phyloP scores from a whole-genome alignment of 2,113 vertebrate species.

The Hoplias malabaricus region DNA sequence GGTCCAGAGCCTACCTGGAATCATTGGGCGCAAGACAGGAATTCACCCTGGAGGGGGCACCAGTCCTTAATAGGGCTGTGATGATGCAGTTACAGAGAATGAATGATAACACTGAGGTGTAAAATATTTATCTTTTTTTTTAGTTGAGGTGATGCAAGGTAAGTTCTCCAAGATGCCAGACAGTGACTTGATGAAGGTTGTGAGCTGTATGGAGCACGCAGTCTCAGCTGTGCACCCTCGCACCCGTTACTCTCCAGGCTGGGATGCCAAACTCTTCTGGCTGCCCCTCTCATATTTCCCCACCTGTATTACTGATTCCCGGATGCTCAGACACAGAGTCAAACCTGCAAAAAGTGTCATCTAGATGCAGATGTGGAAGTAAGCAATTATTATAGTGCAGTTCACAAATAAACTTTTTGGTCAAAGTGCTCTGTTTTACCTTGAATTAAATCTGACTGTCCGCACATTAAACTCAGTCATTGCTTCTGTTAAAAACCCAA shows the following conservation, averaged over 20 bases:
- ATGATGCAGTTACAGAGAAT: too few relatives aligned
- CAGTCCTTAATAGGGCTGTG: too few relatives aligned
- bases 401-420: neutral
- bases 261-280: slow-evolving; percentile 84
- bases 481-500: too few relatives aligned
- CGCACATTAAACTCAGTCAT: too few relatives aligned
- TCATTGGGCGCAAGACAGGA: too few relatives aligned
- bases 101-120: too few relatives aligned
- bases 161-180: slow-evolving; percentile 66
- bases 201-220: slow-evolving; percentile 83
- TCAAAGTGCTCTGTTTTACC: neutral
- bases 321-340: slow-evolving; percentile 59
- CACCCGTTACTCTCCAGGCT: slow-evolving; percentile 78
- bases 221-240: slow-evolving; percentile 75
- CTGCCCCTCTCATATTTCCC: slow-evolving; percentile 81
- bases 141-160: slow-evolving; percentile 39
- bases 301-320: slow-evolving; percentile 65
- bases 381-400: neutral
- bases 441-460: neutral
- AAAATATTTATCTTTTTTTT: neutral
- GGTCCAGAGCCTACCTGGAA: too few relatives aligned
- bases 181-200: slow-evolving; percentile 78
- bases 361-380: slow-evolving; percentile 17
- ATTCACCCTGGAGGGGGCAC: too few relatives aligned
- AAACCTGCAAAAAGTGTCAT: slow-evolving; percentile 58